Evolutionary conservation across 2,797 vertebrate species (phyloP), one percentile per base, ranked within the genome.

Genomic region (Malurus leucopterus): DNA sequence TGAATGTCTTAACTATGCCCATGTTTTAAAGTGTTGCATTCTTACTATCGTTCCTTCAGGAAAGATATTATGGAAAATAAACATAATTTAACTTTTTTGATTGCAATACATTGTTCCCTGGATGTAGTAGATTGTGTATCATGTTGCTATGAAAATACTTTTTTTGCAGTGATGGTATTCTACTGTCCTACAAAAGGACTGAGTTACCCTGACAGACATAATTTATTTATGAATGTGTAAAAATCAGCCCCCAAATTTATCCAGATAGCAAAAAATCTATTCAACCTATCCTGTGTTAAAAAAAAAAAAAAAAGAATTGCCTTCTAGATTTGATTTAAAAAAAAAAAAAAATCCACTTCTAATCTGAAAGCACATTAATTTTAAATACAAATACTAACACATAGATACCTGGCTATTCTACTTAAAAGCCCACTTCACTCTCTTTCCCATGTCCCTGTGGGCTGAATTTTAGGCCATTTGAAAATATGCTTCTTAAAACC

Each of bases 11-110:
- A 90, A 90, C 61, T 80, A 30, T 88, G 75, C 40, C 43, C 65
- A 77, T 88, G 54, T 89, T 91, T 93, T 50, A 46, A 90, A 93
- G 61, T 68, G 51, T 89, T 92, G 34, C 23, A 1, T 82, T 92
- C 53, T 84, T 85, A 90, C 71, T 89, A 91, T 69, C 34, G 78
- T 93, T 93, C 65, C 59, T 86, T 89, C 63, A 84, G 85, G 47
- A 61, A 91, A 79, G 46, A 34, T 64, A 54, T 54, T 32, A 58
- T 50, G 43, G 72, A 84, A 83, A 84, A 85, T 32, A 77, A 11
- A 93, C 64, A 59, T 15, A 13, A 15, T 23, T 40, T 64, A 64
- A 26, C 50, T 83, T 59, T n/a, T 88, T 79, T 88, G 36, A 32
- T 57, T 86, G 57, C 34, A 84, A 5, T 21, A 49, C 24, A 73